Percentiles rank a stretch among this genome's conserved stretches.
phyloP scores from a whole-genome alignment of 1,140 invertebrate genomes.

The Colletes gigas region DNA sequence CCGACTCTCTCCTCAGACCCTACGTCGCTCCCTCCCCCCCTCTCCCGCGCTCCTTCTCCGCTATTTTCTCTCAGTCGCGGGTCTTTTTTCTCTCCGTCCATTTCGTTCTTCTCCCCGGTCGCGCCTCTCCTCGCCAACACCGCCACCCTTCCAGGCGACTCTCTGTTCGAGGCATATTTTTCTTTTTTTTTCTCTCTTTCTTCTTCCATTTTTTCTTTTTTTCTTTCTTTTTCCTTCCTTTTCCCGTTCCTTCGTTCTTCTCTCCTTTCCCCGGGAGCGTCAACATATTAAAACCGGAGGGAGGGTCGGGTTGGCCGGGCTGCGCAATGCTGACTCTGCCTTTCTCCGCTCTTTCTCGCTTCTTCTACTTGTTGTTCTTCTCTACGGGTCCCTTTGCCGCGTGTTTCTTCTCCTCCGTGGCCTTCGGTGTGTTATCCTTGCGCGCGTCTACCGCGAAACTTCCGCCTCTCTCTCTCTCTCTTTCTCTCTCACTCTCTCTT shows the following conservation, averaged over 20 bases:
- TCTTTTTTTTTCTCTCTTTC: conserved; percentile 74
- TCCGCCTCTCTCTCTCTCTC: conserved; percentile 7
- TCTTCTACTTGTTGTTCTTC: conserved; percentile 23
- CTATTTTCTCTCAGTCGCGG: conserved; percentile 9
- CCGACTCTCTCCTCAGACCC: conserved; percentile 6
- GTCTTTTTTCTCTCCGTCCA: conserved; percentile 3
- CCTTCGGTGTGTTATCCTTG: conserved; percentile 49
- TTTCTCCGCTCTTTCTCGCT: conserved; percentile 54
- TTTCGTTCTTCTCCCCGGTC: conserved; percentile 29
- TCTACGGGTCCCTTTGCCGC: conserved; percentile 10
- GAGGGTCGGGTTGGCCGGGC: conserved; percentile 59
- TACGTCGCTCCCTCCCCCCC: conserved; percentile 4
- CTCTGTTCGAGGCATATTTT: conserved; percentile 78
- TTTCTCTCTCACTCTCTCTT: not conserved
- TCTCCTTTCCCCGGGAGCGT: conserved; percentile 71
- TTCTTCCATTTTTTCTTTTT: conserved; percentile 71
- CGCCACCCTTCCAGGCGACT: conserved; percentile 75
- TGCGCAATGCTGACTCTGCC: conserved; percentile 75
- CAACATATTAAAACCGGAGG: conserved; percentile 76
- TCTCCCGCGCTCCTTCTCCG: not conserved
- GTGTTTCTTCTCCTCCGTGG: conserved; percentile 38
- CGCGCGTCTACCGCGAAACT: conserved; percentile 27
- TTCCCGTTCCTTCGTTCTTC: conserved; percentile 49
- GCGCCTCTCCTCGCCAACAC: conserved; percentile 26
- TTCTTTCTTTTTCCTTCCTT: conserved; percentile 71